Percentiles rank a stretch among this genome's conserved stretches.
phyloP scores from a whole-genome alignment of 1,140 invertebrate genomes.

The Ceratina australensis region DNA sequence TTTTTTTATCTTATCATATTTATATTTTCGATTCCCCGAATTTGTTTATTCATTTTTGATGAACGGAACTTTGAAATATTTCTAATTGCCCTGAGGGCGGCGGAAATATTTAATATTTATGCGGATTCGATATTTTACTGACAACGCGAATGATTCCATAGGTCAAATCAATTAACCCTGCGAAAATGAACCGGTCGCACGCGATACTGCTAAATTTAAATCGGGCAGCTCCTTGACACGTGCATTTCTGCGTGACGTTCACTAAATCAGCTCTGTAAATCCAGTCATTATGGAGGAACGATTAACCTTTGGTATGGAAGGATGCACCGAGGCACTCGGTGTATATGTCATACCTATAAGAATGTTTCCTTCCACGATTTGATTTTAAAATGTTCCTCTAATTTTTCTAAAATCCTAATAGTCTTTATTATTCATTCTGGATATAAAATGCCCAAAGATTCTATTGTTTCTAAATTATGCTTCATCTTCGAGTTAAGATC shows the following conservation, averaged over 20 bases:
- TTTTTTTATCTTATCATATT: too few species aligned
- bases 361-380: too few species aligned
- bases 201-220: conserved; percentile 35
- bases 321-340: neutral
- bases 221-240: conserved; percentile 5
- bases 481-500: too few species aligned
- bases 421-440: too few species aligned
- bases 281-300: neutral
- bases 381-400: too few species aligned
- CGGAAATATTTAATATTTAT: neutral
- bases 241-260: conserved; percentile 9
- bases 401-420: too few species aligned
- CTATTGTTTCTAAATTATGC: too few species aligned
- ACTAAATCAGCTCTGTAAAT: conserved; percentile 14
- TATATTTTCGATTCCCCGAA: too few species aligned
- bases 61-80: too few species aligned
- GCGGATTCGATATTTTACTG: neutral
- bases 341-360: neutral
- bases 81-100: too few species aligned
- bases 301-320: neutral
- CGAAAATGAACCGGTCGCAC: conserved; percentile 16
- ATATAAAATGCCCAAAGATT: too few species aligned
- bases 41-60: too few species aligned
- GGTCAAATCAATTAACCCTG: conserved; percentile 29
- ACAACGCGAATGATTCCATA: conserved; percentile 1